Evolutionary conservation across 2,888 invertebrate species (phyloP).

Genomic region (Platynereis dumerilii): DNA sequence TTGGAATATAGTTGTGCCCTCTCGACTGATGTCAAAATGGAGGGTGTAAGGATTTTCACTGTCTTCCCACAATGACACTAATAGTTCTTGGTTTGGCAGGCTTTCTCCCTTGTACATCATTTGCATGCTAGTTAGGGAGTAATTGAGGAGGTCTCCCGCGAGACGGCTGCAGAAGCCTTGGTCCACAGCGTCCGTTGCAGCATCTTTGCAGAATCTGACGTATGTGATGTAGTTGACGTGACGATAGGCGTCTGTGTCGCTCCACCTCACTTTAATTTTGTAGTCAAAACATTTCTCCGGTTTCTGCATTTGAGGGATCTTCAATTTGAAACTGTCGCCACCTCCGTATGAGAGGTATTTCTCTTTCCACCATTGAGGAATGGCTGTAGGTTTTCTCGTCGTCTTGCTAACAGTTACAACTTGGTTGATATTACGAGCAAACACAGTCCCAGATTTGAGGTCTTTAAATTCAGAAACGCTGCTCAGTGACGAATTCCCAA

Average conservation of each 20-base stretch:
- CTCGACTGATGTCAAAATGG: slow-evolving; percentile 28
- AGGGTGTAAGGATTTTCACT: slow-evolving; percentile 25
- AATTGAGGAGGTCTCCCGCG: slow-evolving; percentile 37
- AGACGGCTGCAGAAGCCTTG: slow-evolving; percentile 13
- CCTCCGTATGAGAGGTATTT: slow-evolving; percentile 42
- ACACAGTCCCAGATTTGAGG: slow-evolving; percentile 17
- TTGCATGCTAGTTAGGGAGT: slow-evolving; percentile 44
- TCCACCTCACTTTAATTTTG: slow-evolving; percentile 34
- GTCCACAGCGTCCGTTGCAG: slow-evolving; percentile 34
- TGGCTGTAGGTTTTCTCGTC: slow-evolving; percentile 45
- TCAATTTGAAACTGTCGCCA: slow-evolving; percentile 36
- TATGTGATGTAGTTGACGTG: slow-evolving; percentile 38
- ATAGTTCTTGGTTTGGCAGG: slow-evolving; percentile 45
- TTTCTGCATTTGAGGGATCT: slow-evolving; percentile 37
- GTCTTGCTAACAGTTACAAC: slow-evolving; percentile 47
- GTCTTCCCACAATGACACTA: slow-evolving; percentile 46
- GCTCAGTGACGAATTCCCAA: slow-evolving; percentile 33
- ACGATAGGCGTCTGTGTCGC: slow-evolving; percentile 35
- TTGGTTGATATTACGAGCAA: slow-evolving; percentile 42
- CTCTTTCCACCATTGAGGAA: slow-evolving; percentile 55
- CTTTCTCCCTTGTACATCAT: slow-evolving; percentile 50
- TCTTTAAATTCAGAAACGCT: slow-evolving; percentile 28
- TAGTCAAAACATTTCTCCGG: slow-evolving; percentile 35
- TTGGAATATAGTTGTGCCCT: slow-evolving; percentile 29
- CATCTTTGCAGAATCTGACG: slow-evolving; percentile 36